Percentiles rank a stretch among this genome's conserved stretches.
phyloP scores from a whole-genome alignment of 2,797 vertebrate genomes.

The Schizothorax lantsangensis region DNA sequence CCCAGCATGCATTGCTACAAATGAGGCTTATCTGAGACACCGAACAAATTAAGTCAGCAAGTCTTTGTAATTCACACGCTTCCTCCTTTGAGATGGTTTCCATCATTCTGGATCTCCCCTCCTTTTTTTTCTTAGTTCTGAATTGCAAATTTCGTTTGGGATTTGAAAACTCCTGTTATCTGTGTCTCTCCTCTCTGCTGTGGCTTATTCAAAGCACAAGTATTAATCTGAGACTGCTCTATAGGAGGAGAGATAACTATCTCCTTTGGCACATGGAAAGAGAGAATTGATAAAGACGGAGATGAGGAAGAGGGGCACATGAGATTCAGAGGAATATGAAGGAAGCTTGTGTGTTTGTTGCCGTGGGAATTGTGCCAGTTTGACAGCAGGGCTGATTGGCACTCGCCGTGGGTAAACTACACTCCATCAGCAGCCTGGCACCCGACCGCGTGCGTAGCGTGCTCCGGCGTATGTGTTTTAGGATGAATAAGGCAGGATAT shows the following conservation, averaged over 20 bases:
- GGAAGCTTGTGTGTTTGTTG: conserved; percentile 32
- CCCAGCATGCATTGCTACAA: conserved; percentile 71
- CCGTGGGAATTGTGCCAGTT: conserved; percentile 55
- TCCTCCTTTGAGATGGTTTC: conserved; percentile 63
- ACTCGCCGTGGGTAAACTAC: conserved; percentile 49
- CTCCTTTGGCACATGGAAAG: conserved; percentile 51
- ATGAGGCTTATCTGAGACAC: conserved; percentile 78
- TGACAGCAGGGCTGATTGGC: conserved; percentile 54
- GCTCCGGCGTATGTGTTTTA: conserved; percentile 13
- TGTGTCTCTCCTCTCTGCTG: conserved; percentile 41
- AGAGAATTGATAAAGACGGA: conserved; percentile 22
- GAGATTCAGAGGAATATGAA: conserved; percentile 27
- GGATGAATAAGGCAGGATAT: conserved; percentile 55
- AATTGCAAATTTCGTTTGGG: conserved; percentile 57
- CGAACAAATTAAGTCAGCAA: conserved; percentile 80
- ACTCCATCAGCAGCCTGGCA: conserved; percentile 47
- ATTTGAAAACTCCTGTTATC: conserved; percentile 59
- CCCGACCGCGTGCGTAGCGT: conserved; percentile 17
- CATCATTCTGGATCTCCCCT: conserved; percentile 61
- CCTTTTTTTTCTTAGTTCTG: conserved; percentile 49
- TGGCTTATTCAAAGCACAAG: conserved; percentile 54
- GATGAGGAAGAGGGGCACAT: conserved; percentile 24
- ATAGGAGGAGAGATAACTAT: conserved; percentile 60
- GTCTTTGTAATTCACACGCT: conserved; percentile 75
- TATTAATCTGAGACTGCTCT: conserved; percentile 56